phyloP scores from a whole-genome alignment of 1,140 invertebrate genomes.

The Drosophila rufa region DNA sequence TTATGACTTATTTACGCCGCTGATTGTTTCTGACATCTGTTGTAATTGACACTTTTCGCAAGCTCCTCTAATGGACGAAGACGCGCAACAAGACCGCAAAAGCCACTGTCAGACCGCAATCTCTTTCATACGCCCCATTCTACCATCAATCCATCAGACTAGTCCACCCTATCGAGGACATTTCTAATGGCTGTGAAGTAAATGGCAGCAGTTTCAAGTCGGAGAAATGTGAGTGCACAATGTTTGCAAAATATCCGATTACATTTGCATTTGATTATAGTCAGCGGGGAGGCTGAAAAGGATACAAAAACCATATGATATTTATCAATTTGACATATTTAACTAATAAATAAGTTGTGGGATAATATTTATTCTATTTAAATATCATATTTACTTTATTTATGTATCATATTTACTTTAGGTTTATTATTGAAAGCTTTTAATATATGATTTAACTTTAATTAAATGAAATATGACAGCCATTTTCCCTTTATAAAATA shows the following conservation, averaged over 20 bases:
- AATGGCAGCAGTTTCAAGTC: slow-evolving; percentile 42
- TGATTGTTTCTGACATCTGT: slow-evolving; percentile 76
- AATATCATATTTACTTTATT: background rate
- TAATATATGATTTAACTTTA: background rate
- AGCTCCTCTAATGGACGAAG: slow-evolving; percentile 53
- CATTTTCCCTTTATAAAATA: background rate
- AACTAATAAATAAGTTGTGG: slow-evolving; percentile 31
- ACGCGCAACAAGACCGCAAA: slow-evolving; percentile 42
- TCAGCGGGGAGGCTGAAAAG: background rate
- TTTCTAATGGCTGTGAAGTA: slow-evolving; percentile 41
- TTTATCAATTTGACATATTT: slow-evolving; percentile 40
- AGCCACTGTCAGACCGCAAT: slow-evolving; percentile 55
- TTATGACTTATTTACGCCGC: slow-evolving; percentile 73
- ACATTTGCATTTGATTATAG: slow-evolving; percentile 57
- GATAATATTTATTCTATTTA: background rate
- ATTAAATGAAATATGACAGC: background rate
- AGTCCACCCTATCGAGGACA: slow-evolving; percentile 31
- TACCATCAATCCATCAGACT: slow-evolving; percentile 23
- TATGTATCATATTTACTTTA: background rate
- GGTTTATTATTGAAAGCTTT: background rate
- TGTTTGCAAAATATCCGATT: slow-evolving; percentile 63
- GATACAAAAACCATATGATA: slow-evolving; percentile 5
- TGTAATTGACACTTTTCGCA: slow-evolving; percentile 79
- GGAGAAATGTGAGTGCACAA: slow-evolving; percentile 22
- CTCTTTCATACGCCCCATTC: background rate